Evolutionary conservation across 2,797 vertebrate genomes (phyloP).

Genomic region (Epinephelus coioides): DNA sequence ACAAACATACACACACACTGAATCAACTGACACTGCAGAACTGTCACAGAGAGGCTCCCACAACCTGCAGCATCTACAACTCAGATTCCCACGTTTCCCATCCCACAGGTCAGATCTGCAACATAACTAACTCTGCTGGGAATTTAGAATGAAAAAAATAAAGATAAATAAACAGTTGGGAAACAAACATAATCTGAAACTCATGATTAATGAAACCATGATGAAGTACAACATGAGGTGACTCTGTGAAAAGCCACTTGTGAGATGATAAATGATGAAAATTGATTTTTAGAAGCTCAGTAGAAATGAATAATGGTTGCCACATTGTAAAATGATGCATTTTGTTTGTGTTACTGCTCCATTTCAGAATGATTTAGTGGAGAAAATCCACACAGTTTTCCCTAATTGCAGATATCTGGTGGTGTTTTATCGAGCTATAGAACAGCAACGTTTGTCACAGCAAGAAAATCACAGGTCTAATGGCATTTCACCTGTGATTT

Average conservation of each 20-base stretch:
- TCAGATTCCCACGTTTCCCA: not conserved
- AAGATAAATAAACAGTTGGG: not conserved
- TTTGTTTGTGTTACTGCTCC: not conserved
- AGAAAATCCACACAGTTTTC: not conserved
- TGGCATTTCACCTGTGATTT: not conserved
- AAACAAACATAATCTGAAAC: not conserved
- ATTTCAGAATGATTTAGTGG: not conserved
- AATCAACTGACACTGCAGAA: constrained; percentile 31
- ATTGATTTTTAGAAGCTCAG: not conserved
- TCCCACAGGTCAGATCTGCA: not conserved
- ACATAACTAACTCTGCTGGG: not conserved
- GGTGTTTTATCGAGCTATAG: not conserved
- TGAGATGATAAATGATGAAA: not conserved
- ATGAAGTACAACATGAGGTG: not conserved
- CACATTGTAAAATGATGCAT: not conserved
- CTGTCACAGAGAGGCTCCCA: not conserved
- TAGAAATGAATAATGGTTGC: not conserved
- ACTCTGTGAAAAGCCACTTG: not conserved
- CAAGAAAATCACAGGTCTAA: not conserved
- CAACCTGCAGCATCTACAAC: constrained; percentile 1
- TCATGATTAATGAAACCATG: not conserved
- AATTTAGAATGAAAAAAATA: not conserved
- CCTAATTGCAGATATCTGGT: not conserved
- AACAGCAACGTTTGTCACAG: not conserved
- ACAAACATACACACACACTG: not conserved